Base-by-base conservation (phyloP, 2,888 invertebrate species). In the Nebria brevicollis region DNA sequence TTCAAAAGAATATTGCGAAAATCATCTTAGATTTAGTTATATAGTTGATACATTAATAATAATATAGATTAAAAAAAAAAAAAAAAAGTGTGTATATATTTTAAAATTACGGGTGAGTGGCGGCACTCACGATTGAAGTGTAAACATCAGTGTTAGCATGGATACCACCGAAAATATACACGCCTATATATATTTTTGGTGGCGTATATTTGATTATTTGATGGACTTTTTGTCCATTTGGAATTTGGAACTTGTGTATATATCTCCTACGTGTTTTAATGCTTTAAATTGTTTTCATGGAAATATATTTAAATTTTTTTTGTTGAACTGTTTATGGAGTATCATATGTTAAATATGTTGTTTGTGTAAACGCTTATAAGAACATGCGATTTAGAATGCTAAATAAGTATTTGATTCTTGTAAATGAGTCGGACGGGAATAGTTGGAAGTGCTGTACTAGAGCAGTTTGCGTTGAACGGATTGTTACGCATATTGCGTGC, bases 401-500 rank as follows among this genome's bases (percentile, higher is more conserved):
- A 54, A 54, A 54, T 54, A 54, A 54, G 54, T 8, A 13, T 54
- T 54, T 54, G 8, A 8, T 54, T 54, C 54, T 8, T 54, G 54
- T 13, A 54, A 54, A 34, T 34, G 34, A 34, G 4, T 34, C 34
- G 2, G 5, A 34, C 34, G 5, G 34, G 34, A 34, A 34, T 8
- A 54, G 54, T 54, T 54, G 11, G 54, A 54, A 54, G 54, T 54
- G 54, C 54, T 54, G 54, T 34, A 34, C 34, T 34, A 34, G 34
- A 34, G 34, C 54, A 11, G 54, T 8, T 54, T 34, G 34, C 34
- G 54, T 13, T 54, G 54, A 2, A 54, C 54, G 2, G 54, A 54
- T 54, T 54, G 54, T 13, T 54, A 68, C 26, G 26, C 68, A 68
- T 68, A 70, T 72, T 70, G 43, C 77, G 25, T 77, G 77, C 20